phyloP scores from a whole-genome alignment of 2,888 invertebrate species.

The Nomada fucata region DNA sequence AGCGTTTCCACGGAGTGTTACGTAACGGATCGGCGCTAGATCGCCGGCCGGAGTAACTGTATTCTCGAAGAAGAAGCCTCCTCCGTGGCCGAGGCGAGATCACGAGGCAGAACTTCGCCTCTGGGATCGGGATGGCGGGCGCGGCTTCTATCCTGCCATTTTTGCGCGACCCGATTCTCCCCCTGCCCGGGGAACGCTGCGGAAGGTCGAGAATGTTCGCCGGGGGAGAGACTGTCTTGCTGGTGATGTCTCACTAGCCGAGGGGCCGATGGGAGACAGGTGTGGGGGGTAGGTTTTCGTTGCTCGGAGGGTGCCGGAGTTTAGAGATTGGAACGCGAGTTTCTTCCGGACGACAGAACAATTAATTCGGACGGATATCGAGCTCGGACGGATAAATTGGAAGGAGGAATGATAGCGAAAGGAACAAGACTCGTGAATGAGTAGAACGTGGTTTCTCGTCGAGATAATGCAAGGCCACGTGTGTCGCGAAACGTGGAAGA shows the following conservation, averaged over 20 bases:
- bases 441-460: background rate
- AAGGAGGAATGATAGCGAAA: background rate
- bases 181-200: no score
- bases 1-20: constrained; percentile 75
- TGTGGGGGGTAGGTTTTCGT: no score
- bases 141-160: constrained; percentile 30
- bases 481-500: background rate
- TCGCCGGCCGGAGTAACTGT: constrained; percentile 73
- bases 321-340: background rate
- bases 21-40: constrained; percentile 76
- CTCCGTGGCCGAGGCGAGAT: constrained; percentile 57
- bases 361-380: background rate
- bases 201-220: no score
- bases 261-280: no score
- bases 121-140: constrained; percentile 16
- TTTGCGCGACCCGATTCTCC: background rate
- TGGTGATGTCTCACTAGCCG: no score
- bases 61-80: constrained; percentile 66
- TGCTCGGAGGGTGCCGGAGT: no score
- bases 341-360: background rate
- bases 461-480: background rate
- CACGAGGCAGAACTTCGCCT: constrained; percentile 62
- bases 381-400: background rate
- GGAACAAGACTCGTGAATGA: background rate
- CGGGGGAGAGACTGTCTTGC: no score